Evolutionary conservation across 2,888 invertebrate species (phyloP), one percentile per base, ranked within the genome.

Genomic region (Caenorhabditis sinica): DNA sequence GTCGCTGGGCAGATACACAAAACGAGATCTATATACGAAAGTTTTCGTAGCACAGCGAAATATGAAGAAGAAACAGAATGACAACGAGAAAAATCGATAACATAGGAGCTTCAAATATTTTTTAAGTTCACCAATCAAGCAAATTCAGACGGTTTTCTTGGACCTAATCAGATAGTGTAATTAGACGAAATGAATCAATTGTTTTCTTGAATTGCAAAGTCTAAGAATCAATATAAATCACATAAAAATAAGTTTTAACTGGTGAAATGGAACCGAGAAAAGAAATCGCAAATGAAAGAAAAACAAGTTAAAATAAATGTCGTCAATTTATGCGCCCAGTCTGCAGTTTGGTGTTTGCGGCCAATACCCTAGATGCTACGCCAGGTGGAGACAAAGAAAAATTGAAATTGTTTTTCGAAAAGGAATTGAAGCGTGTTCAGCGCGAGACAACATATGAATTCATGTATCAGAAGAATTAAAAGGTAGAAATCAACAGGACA

Each of bases 381-480:
- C 71, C 71, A 58, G 15, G 43, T 1, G 25, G 28, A 1, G 9
- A 1, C 28, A 40, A 40, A 2, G 40, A 6, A 40, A n/a, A n/a
- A n/a, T n/a, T n/a, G n/a, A n/a, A n/a, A n/a, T n/a, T n/a, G n/a
- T n/a, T n/a, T n/a, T 11, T 40, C 13, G 8, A 40, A 40, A n/a
- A n/a, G n/a, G n/a, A n/a, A 33, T 33, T 40, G 13, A 11, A 40
- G 13, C 6, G 13, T 28, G 25, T 25, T 28, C 56, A 56, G 13
- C 28, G 28, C n/a, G n/a, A n/a, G 53, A 40, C 17, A 25, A 5
- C 40, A 74, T 53, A 74, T 74, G 74, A 4, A 33, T 36, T 20
- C 9, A 66, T 66, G 77, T 8, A 17, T 63, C n/a, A 51, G 53
- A 56, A 60, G 40, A 23, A n/a, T 53, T 6, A 69, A 28, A 61